Percentiles rank a stretch among this genome's conserved stretches.
Conservation (phyloP, 2,888 invertebrate species). For the Oscheius sp. region DNA sequence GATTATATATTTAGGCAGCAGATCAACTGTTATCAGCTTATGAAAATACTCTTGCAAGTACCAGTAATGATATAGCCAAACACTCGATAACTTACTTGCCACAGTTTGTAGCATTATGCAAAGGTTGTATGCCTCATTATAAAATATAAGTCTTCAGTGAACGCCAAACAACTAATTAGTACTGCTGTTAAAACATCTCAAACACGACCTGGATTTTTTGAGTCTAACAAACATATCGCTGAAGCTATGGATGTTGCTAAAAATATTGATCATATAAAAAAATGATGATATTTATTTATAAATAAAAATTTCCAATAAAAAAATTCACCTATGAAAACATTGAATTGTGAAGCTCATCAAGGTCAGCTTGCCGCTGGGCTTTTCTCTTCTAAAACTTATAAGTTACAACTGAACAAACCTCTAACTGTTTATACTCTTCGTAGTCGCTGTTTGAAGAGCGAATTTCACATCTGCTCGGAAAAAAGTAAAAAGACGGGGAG, state of each 20-base stretch:
- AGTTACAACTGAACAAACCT: slow-evolving; percentile 9
- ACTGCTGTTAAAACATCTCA: slow-evolving; percentile 13
- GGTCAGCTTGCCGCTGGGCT: slow-evolving; percentile 4
- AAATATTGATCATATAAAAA: background rate
- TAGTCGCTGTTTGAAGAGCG: slow-evolving; percentile 23
- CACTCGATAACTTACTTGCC: slow-evolving; percentile 29
- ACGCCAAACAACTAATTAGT: slow-evolving; percentile 18
- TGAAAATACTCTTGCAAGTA: background rate
- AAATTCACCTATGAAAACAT: slow-evolving; percentile 13
- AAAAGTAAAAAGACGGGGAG: too few relatives aligned
- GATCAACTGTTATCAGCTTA: slow-evolving; percentile 27
- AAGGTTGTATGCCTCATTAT: background rate
- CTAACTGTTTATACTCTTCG: slow-evolving; percentile 31
- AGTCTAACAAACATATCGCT: slow-evolving; percentile 1
- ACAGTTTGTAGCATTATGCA: slow-evolving; percentile 24
- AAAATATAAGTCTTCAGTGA: slow-evolving; percentile 19
- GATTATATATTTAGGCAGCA: slow-evolving; percentile 6
- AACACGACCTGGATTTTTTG: background rate
- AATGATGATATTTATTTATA: slow-evolving; percentile 1
- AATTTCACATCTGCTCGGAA: too few relatives aligned
- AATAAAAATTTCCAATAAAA: background rate
- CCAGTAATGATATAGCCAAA: slow-evolving; percentile 12
- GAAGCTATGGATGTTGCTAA: slow-evolving; percentile 27
- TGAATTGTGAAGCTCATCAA: slow-evolving; percentile 24
- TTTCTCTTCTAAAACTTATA: slow-evolving; percentile 6